Evolutionary conservation across 2,888 invertebrate genomes (phyloP).

Genomic region (Hypsopygia costalis): DNA sequence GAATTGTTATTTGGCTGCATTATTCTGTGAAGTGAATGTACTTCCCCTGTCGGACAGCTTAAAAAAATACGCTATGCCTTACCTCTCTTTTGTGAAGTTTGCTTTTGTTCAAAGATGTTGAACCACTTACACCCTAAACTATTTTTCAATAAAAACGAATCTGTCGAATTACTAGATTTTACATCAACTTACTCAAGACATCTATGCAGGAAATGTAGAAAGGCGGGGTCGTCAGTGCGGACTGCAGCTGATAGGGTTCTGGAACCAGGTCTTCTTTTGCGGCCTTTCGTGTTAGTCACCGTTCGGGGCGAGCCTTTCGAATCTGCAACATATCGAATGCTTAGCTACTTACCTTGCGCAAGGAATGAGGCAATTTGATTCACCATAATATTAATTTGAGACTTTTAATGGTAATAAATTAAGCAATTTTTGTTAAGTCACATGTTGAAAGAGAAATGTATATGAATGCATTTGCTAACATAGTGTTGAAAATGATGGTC

Average conservation of each 20-base stretch:
- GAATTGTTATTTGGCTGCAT: no score
- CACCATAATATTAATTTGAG: not conserved
- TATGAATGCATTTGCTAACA: not conserved
- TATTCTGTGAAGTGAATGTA: no score
- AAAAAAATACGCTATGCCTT: no score
- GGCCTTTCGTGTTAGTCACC: conserved; percentile 95
- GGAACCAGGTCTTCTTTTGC: conserved; percentile 93
- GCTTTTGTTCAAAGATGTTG: no score
- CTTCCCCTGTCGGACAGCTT: no score
- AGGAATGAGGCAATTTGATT: not conserved
- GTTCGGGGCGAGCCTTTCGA: conserved; percentile 95
- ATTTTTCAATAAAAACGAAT: no score
- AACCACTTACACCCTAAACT: no score
- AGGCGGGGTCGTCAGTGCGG: conserved; percentile 91
- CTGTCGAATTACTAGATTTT: no score
- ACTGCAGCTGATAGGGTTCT: conserved; percentile 90
- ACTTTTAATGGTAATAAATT: not conserved
- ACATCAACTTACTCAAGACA: conserved; percentile 96
- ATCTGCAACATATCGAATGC: conserved; percentile 80
- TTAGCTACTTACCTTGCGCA: no score
- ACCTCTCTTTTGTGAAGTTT: no score
- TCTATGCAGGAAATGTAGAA: conserved; percentile 93
- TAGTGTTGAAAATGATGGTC: not conserved
- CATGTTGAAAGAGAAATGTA: not conserved
- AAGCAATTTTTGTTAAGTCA: not conserved